Percentiles rank a stretch among this genome's conserved stretches.
Conservation (phyloP, 2,797 vertebrate genomes). For the Loriculus beryllinus region DNA sequence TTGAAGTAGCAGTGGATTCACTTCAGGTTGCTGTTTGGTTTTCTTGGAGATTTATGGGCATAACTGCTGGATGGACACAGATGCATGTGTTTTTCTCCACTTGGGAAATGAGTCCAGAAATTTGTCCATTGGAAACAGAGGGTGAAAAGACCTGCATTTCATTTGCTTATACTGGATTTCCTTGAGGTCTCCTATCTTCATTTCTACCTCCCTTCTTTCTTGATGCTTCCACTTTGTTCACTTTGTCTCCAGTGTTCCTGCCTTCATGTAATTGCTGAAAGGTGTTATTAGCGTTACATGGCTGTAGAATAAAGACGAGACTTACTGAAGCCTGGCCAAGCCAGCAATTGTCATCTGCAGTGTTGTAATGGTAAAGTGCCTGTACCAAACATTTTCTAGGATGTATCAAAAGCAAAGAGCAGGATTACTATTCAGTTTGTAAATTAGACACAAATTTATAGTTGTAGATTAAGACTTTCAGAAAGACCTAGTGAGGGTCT, state of each 20-base stretch:
- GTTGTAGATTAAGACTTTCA: not conserved
- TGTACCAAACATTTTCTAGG: not conserved
- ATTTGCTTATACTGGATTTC: not conserved
- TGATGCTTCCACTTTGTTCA: not conserved
- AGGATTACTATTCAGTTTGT: not conserved
- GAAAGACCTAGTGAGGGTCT: not conserved
- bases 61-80: not conserved
- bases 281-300: not conserved
- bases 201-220: not conserved
- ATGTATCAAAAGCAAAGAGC: not conserved
- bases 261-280: not conserved
- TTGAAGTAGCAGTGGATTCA: not conserved
- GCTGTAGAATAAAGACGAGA: not conserved
- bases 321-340: not conserved
- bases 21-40: not conserved
- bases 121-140: not conserved
- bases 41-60: not conserved
- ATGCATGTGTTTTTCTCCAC: not conserved
- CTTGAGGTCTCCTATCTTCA: not conserved
- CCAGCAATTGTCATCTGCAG: fast-evolving
- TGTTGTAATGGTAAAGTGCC: not conserved
- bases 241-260: not conserved
- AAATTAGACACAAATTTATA: not conserved
- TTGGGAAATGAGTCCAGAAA: not conserved
- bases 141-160: fast-evolving